Conservation (phyloP, 2,113 vertebrate species). For the Cairina moschata region DNA sequence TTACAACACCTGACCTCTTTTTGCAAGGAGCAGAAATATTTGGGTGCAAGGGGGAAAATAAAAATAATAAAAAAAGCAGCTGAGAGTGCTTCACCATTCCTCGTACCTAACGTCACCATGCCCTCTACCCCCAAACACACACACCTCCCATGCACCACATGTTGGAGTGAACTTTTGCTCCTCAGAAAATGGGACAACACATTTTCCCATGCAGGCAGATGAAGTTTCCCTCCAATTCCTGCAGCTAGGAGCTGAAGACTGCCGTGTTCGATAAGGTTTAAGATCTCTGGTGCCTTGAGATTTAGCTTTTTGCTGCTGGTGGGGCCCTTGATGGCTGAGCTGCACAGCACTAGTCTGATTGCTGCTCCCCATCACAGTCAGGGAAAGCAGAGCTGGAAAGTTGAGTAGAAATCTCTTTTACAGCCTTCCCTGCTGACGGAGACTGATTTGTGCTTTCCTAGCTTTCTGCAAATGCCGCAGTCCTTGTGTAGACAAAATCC, state of each 20-base stretch:
- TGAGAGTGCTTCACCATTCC: neutral
- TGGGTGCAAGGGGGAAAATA: rapidly evolving
- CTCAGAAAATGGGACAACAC: neutral
- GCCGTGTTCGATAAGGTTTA: neutral
- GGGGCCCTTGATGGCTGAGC: neutral
- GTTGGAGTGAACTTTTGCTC: slow-evolving; percentile 33
- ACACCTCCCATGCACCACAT: slow-evolving; percentile 49
- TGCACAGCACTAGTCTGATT: rapidly evolving
- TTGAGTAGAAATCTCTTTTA: neutral
- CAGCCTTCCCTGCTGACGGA: neutral
- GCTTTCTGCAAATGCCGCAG: neutral
- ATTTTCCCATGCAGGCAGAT: neutral
- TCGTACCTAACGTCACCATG: rapidly evolving
- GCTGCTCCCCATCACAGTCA: neutral
- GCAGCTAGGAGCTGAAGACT: neutral
- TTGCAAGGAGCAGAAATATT: slow-evolving; percentile 3
- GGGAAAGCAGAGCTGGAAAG: neutral
- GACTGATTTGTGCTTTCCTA: neutral
- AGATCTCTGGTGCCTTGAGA: neutral
- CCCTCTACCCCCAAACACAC: neutral
- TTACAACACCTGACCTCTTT: slow-evolving; percentile 20
- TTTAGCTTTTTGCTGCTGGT: neutral
- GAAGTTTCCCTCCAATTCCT: neutral
- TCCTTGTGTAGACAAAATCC: neutral
- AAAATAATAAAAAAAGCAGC: neutral